Conservation (phyloP, 2,113 vertebrate species). For the Hylia prasina region DNA sequence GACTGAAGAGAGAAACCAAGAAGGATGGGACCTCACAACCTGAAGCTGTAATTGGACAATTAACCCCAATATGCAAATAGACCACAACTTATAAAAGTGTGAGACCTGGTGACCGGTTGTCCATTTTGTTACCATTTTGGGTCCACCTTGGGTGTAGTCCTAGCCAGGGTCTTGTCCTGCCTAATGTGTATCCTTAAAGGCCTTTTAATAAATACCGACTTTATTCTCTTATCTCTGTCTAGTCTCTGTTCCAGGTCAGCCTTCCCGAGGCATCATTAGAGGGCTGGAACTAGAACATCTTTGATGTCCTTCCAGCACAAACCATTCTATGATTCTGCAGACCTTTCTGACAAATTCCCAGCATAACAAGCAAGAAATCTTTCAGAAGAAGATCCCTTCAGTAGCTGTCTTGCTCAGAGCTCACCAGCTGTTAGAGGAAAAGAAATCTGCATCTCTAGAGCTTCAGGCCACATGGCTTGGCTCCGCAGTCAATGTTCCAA, state of each 20-base stretch:
- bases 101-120: accelerated
- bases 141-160: not conserved
- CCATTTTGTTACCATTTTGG: not conserved
- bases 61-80: not conserved
- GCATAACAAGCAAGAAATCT: not conserved
- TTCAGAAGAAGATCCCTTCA: not conserved
- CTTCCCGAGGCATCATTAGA: not conserved
- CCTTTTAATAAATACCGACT: not conserved
- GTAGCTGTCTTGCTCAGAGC: not conserved
- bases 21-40: not conserved
- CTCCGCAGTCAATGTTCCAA: not conserved
- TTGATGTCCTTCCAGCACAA: not conserved
- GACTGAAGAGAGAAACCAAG: not conserved
- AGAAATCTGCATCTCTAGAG: not conserved
- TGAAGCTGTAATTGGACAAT: not conserved
- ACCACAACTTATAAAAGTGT: not conserved
- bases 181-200: not conserved
- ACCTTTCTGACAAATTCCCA: not conserved
- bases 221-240: not conserved
- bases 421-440: not conserved
- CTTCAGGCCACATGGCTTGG: not conserved
- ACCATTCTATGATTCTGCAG: not conserved
- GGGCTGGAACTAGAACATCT: not conserved
- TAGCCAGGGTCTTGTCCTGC: not conserved
- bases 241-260: not conserved